phyloP scores from a whole-genome alignment of 2,888 invertebrate species.

The Morpho deidamia region DNA sequence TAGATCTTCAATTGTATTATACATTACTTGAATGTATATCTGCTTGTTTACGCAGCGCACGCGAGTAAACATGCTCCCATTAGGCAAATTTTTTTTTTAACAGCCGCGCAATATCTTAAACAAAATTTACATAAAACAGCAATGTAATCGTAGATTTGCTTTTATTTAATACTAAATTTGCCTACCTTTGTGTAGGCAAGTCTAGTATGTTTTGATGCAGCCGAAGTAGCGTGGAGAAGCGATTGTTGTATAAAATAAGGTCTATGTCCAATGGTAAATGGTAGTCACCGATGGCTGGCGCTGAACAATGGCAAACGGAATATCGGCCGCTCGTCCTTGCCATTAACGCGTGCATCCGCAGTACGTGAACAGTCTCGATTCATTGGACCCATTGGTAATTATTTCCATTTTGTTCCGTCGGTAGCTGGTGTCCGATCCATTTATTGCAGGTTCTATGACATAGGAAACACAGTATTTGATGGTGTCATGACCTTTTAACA shows the following conservation, averaged over 20 bases:
- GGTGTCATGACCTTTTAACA: not conserved
- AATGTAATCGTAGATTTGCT: no score
- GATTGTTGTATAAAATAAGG: not conserved
- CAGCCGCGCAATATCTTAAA: no score
- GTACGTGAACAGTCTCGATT: conserved; percentile 32
- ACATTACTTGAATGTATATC: no score
- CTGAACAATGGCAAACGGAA: conserved; percentile 29
- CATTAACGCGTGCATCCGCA: conserved; percentile 61
- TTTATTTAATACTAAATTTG: no score
- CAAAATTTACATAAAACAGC: no score
- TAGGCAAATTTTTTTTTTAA: no score
- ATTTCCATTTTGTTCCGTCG: conserved; percentile 11
- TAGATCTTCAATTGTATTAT: no score
- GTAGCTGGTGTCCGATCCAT: not conserved
- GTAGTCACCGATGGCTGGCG: conserved; percentile 26
- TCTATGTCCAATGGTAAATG: conserved; percentile 17
- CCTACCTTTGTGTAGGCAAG: not conserved
- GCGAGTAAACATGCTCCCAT: no score
- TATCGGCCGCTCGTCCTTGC: conserved; percentile 47
- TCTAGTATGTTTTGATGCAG: not conserved
- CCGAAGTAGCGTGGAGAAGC: not conserved
- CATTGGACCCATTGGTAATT: conserved; percentile 28
- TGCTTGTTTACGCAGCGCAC: no score
- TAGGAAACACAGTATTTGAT: no score
- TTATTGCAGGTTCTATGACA: not conserved